Percentiles rank a stretch among this genome's conserved stretches.
Evolutionary conservation across 2,113 vertebrate genomes (phyloP).

Genomic region (Mesitornis unicolor): DNA sequence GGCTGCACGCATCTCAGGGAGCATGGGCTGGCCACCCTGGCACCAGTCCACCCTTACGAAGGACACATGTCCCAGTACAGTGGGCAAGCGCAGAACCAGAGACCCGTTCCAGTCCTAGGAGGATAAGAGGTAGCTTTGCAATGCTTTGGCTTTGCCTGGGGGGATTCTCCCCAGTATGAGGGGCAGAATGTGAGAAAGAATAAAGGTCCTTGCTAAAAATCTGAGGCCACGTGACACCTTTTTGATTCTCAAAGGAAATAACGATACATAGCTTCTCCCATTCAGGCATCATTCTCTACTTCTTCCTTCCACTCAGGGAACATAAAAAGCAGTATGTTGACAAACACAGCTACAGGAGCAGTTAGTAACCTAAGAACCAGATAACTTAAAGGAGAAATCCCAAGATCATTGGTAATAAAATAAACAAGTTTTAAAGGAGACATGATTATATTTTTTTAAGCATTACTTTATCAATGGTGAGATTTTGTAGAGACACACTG

Average conservation of each 20-base stretch:
- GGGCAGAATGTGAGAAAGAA: background rate
- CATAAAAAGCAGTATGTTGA: background rate
- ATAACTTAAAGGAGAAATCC: background rate
- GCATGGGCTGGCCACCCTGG: background rate
- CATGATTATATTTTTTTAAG: accelerated
- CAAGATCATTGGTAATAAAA: background rate
- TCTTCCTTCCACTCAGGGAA: background rate
- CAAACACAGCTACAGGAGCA: background rate
- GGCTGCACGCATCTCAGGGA: background rate
- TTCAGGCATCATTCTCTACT: background rate
- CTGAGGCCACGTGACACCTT: background rate
- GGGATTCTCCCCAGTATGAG: background rate
- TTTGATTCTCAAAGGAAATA: background rate
- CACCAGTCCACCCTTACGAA: background rate
- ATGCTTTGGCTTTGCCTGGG: background rate
- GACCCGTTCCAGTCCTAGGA: background rate
- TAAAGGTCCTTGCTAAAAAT: background rate
- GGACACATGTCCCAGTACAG: background rate
- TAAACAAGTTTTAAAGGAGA: background rate
- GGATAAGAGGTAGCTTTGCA: background rate
- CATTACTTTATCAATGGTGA: background rate
- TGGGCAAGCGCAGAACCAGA: background rate
- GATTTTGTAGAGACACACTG: background rate
- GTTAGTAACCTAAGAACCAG: background rate
- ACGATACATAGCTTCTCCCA: background rate